Base-by-base conservation (phyloP, 1,140 invertebrate species). In the Hyphantria cunea region DNA sequence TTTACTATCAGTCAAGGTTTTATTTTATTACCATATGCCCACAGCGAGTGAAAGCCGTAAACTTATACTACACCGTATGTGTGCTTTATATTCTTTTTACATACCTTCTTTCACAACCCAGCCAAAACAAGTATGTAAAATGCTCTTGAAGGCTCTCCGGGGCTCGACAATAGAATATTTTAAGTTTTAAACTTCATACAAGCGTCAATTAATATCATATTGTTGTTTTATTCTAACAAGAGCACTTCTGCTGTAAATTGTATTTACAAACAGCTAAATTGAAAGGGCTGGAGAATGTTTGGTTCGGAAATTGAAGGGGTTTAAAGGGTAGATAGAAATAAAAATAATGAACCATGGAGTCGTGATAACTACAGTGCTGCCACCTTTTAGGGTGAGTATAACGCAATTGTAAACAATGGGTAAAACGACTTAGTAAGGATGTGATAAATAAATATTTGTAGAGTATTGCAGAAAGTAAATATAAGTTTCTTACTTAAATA, bases 41-140 rank as follows among this genome's bases (percentile, higher is more conserved):
- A 56, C 31, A 34, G 31, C 45, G n/a, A 13, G 49, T 25, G 14
- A 61, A 61, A 61, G 49, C 51, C 58, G 48, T 61, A 52, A 60
- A 45, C 32, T n/a, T 34, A 15, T 15, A 15, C 25, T 52, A 47
- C 37, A 41, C 34, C 13, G 34, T 50, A 55, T 33, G 33, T 61
- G 49, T 12, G 12, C 17, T 33, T 60, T 61, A 55, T 62, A 71
- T 59, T 62, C 55, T 65, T 70, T 70, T 70, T 67, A 61, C 56
- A 25, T 25, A 25, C 17, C 54, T 65, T 56, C 49, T 68, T 68
- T 70, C 64, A 72, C 68, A 72, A 70, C 50, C 68, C 60, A 53
- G 67, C 63, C 69, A 76, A 80, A 64, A 74, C 64, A 72, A 64
- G 76, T 74, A 37, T 56, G 74, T 84, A 80, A 80, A 84, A 81